These are phyloP conservation scores for Pachyramphus minor DNA, from an alignment of 2,113 vertebrate genomes.

Conservation along the genomic window DNA sequence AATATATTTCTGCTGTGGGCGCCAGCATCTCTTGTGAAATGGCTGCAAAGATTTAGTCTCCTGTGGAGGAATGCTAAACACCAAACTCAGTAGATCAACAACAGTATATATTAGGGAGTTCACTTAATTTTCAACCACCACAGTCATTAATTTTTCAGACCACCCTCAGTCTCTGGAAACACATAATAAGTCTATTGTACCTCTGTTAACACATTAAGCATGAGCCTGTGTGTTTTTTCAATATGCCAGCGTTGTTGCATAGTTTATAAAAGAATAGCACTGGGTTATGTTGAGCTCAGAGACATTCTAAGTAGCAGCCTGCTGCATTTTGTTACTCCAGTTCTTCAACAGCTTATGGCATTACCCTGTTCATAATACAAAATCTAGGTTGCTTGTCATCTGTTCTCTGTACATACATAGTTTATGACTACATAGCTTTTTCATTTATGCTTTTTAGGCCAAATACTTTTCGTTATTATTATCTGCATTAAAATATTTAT, in stretches of 20 bases:
- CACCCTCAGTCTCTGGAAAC: conserved; percentile 77
- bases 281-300: conserved; percentile 46
- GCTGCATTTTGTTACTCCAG: conserved; percentile 34
- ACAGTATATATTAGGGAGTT: conserved; percentile 77
- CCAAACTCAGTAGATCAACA: conserved; percentile 71
- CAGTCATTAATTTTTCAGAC: conserved; percentile 79
- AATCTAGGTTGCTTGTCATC: conserved; percentile 44
- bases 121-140: conserved; percentile 76
- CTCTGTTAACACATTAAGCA: conserved; percentile 57
- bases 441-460: conserved; percentile 69
- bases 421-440: conserved; percentile 61
- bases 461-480: conserved; percentile 71
- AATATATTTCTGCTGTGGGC: conserved; percentile 69
- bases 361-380: conserved; percentile 30
- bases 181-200: conserved; percentile 63
- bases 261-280: conserved; percentile 66
- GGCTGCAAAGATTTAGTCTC: conserved; percentile 79
- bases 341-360: conserved; percentile 53
- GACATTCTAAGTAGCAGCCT: conserved; percentile 9
- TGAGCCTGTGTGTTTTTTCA: conserved; percentile 66
- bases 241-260: conserved; percentile 55
- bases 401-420: conserved; percentile 39
- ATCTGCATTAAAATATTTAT: conserved; percentile 74
- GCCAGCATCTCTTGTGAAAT: conserved; percentile 75
- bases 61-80: conserved; percentile 79